phyloP scores from a whole-genome alignment of 2,797 vertebrate genomes.

The Pseudomugil tenellus region DNA sequence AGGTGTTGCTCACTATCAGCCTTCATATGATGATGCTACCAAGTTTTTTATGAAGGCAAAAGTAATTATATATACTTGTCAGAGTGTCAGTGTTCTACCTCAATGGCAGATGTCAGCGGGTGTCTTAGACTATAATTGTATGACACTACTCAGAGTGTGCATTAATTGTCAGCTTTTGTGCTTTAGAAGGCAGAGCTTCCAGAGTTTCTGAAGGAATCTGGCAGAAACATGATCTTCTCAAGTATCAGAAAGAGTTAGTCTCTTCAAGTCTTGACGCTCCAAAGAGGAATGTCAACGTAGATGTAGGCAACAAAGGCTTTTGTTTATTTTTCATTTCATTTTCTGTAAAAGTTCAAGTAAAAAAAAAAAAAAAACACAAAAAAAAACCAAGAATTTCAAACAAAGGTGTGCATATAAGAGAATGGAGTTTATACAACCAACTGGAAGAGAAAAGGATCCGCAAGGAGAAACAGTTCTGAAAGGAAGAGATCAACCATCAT shows the following conservation, averaged over 20 bases:
- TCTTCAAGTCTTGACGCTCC: conserved; percentile 1
- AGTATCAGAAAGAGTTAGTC: conserved; percentile 9
- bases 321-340: neutral
- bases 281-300: conserved; percentile 6
- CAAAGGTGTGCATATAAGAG: no score
- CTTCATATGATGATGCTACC: conserved; percentile 7
- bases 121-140: neutral
- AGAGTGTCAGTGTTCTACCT: conserved; percentile 9
- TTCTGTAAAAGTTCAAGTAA: conserved; percentile 9
- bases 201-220: conserved; percentile 6
- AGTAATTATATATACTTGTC: conserved; percentile 7
- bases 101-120: conserved; percentile 2
- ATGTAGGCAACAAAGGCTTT: conserved; percentile 17
- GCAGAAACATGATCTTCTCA: conserved; percentile 8
- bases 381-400: no score
- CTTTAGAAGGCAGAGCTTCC: neutral
- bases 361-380: no score
- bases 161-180: neutral
- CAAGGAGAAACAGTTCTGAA: conserved; percentile 34
- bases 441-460: conserved; percentile 7
- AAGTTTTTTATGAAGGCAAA: neutral
- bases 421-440: conserved; percentile 16
- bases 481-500: conserved; percentile 42
- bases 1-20: conserved; percentile 3
- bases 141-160: neutral